Base-by-base conservation (phyloP, 2,113 vertebrate genomes). In the Planiliza haematocheilus region DNA sequence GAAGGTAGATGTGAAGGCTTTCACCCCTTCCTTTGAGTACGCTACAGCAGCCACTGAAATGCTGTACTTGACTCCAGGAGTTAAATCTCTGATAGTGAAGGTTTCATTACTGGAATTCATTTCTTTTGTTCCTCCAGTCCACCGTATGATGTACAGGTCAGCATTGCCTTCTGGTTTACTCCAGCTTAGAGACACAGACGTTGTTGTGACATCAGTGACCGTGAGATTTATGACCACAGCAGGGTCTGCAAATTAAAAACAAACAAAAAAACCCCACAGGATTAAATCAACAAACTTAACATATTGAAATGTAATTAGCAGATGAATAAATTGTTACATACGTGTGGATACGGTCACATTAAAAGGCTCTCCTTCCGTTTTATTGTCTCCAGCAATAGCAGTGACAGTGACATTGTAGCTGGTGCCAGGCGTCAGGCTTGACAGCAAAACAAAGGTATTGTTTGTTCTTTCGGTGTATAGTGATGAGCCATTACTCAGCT, bases 121-220 rank as follows among this genome's bases (percentile, higher is more conserved):
- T 2, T 5, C 2, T 5, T 30, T 5, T 30, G 24, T 30, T 30
- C 24, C 24, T 30, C 3, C 3, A 30, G 2, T 5, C 24, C 24
- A 30, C 4, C 56, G 1, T 39, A 79, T 60, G 20, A 0, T 50
- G 55, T 43, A 84, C 60, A 30, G 62, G 10, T 12, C 49, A 21
- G 20, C 64, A 21, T 46, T 38, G 59, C 24, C 24, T 5, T 57
- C 18, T 61, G 75, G 79, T 65, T 79, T 18, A 43, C 7, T 58
- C 84, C 86, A 87, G 3, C 0, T 74, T 20, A 87, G 10, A 8
- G 0, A 64, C 14, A 89, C 13, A 24, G 79, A 83, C 4, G 62
- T 67, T 16, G 81, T 82, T 58, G 73, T 83, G 42, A 79, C 6
- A 0, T 17, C 0, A 48, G 6, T 2, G 0, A 68, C 38, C 8